Evolutionary conservation across 2,888 invertebrate genomes (phyloP), one percentile per base, ranked within the genome.

Genomic region (Rapana venosa): DNA sequence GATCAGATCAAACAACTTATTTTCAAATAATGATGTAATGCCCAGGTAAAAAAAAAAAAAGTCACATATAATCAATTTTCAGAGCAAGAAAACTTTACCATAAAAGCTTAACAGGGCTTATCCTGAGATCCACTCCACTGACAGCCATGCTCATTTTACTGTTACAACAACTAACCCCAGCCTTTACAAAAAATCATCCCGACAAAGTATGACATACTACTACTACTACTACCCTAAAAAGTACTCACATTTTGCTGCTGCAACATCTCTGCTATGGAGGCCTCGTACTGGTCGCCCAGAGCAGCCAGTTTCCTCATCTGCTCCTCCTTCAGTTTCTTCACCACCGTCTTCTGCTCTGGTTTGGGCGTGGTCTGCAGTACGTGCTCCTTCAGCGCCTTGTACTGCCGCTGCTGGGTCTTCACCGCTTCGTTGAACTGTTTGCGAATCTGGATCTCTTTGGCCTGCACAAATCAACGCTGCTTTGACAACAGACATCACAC

Each of bases 391-490:
- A 99, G 97, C 93, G 99, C 99, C 97, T 99, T 99, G 97, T 99
- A 99, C 97, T 99, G 99, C 95, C 98, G 98, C 93, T 99, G 99
- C 97, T 99, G 99, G 95, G 99, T 99, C 97, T 99, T 99, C 97
- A 99, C 99, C 89, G 99, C 99, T 96, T 99, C 99, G 90, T 99
- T 97, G 96, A 99, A 99, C 97, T 99, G 99, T 96, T 99, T 99
- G 91, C 99, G 97, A 95, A 99, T 99, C 97, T 98, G 98, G 97
- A 98, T 98, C 97, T 99, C 99, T 96, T 99, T 99, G 97, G 99
- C 98, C 98, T 99, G 96, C 86, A 96, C 66, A 2, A 47, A 22
- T 66, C 26, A 22, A 26, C 4, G 13, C 26, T 66, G 13, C 66
- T 66, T 17, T 66, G 5, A 66, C 13, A 26, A 66, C 66, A 22